Base-by-base conservation (phyloP, 1,140 invertebrate genomes). In the Drosophila navojoa region DNA sequence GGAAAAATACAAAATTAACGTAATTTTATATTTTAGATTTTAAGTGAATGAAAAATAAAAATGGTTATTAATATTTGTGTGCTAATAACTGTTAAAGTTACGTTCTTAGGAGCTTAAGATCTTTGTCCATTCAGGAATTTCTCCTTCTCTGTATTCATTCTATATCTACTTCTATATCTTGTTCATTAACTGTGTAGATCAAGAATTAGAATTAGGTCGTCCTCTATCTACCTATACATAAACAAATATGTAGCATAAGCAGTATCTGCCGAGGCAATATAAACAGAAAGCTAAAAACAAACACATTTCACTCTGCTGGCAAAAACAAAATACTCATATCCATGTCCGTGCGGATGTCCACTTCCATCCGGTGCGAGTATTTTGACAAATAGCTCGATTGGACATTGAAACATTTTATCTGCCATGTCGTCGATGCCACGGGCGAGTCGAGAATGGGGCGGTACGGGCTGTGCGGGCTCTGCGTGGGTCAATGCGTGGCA, bases 341-440 rank as follows among this genome's bases (percentile, higher is more conserved):
- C 40, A 32, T 64, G 35, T 5, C 25, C 54, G 22, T 10, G 54
- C 5, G 50, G 44, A 42, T 54, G 71, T 68, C 61, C 66, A 67
- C 85, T 75, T 81, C 78, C 72, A 79, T 79, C 72, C 76, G 79
- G 68, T 66, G 57, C 71, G 73, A 87, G 82, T 84, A 89, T 90
- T 90, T 91, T 91, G 90, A 91, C 90, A 91, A 91, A 91, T 91
- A 49, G 69, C 86, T 61, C 78, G 82, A 91, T 91, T 82, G 90
- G 90, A 90, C 90, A 89, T 90, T 91, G 90, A 87, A 91, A 87
- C 90, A 91, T 91, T 91, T 91, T 89, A 91, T 91, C 80, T 90
- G 85, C 67, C 79, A 82, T 82, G 85, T 89, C 78, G 84, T 81
- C 80, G 86, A 80, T 90, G 77, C 86, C 74, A 79, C 47, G 54